Evolutionary conservation across 2,113 vertebrate genomes (phyloP), one percentile per base, ranked within the genome.

Genomic region (Leptocoma aspasia): DNA sequence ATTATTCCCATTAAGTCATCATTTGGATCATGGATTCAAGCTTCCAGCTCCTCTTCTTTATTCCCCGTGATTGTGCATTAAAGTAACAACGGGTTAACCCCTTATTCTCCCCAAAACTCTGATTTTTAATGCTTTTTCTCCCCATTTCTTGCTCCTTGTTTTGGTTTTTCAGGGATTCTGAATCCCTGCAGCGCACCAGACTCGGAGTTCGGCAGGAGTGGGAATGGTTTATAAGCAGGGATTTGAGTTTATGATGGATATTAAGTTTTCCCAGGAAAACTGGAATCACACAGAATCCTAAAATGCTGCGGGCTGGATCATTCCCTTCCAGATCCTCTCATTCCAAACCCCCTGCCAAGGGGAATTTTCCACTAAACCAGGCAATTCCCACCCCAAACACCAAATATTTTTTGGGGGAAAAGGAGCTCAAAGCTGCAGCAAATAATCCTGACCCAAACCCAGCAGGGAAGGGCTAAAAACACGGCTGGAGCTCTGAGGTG

Each of bases 111-210:
- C 7, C n/a, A 28, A 85, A 84, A 15, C 17, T 78, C 45, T 14
- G 13, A 9, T 30, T 73, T 12, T 45, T 7, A 42, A 9, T 15
- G 4, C 14, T 8, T 2, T 13, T 56, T 33, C 5, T 20, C 26
- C 9, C 5, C 22, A 1, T 64, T 39, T 81, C 69, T 31, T 53
- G 37, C 13, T 31, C 28, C 39, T 11, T 42, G 11, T 24, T 68
- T n/a, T 3, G 44, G 15, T 18, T 77, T 64, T 44, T 28, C 59
- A 20, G 13, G 15, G 17, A 68, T 52, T 64, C 3, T 2, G 28
- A 64, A 64, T 47, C 11, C 9, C 12, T 8, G 59, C 12, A 22
- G 23, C 0, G 10, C 13, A 1, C 13, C 39, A 2, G 57, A 6
- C 27, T 53, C 2, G 0, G 41, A 23, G 7, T 28, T 27, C 23